Percentiles rank a stretch among this genome's conserved stretches.
These are phyloP conservation scores for Germaria angustata DNA, from an alignment of 2,888 invertebrate genomes.

Conservation along the genomic window DNA sequence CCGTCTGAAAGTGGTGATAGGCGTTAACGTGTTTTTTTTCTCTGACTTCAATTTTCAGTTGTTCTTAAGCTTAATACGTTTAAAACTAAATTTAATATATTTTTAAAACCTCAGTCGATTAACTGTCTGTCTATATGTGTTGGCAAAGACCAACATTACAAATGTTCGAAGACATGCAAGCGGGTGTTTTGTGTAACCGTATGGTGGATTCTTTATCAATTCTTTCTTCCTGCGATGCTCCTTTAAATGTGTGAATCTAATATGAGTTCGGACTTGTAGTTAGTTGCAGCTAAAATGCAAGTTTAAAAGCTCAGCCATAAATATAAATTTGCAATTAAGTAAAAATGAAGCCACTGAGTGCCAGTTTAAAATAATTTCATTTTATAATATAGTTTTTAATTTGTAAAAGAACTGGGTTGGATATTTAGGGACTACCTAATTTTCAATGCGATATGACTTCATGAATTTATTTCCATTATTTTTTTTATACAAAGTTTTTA, in stretches of 20 bases:
- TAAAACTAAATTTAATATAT: slow-evolving; percentile 58
- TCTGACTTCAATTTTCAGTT: slow-evolving; percentile 51
- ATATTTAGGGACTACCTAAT: too few species aligned
- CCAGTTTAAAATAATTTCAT: slow-evolving; percentile 19
- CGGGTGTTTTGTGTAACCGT: slow-evolving; percentile 35
- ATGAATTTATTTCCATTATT: too few species aligned
- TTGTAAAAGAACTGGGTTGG: too few species aligned
- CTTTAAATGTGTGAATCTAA: background rate
- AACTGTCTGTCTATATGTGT: slow-evolving; percentile 24
- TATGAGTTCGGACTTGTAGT: background rate
- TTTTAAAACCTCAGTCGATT: slow-evolving; percentile 53
- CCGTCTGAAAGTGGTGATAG: slow-evolving; percentile 65
- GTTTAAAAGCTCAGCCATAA: background rate
- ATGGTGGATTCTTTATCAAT: background rate
- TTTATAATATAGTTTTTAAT: slow-evolving; percentile 8
- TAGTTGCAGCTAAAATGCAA: background rate
- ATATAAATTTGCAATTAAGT: slow-evolving; percentile 32
- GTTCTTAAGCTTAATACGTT: slow-evolving; percentile 69
- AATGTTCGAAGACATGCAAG: slow-evolving; percentile 52
- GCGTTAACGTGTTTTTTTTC: slow-evolving; percentile 70
- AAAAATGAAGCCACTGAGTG: background rate
- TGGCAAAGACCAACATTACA: slow-evolving; percentile 45
- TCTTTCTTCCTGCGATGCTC: background rate
- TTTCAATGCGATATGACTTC: too few species aligned
- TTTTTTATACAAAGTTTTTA: too few species aligned